Evolutionary conservation across 2,113 vertebrate species (phyloP), one percentile per base, ranked within the genome.

Genomic region (Embiotoca jacksoni): DNA sequence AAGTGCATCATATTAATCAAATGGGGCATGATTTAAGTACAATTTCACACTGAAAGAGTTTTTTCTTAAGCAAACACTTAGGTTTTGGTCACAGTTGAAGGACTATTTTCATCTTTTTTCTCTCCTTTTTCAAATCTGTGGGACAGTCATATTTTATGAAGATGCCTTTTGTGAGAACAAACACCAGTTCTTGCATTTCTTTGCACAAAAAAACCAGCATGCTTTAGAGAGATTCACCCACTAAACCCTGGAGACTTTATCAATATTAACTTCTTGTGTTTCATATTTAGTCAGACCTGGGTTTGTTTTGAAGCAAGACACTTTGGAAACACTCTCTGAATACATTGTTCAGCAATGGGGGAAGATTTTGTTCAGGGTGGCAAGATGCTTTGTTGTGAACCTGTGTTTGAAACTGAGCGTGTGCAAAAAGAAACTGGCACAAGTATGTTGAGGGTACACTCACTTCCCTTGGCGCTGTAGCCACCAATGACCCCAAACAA

Each of bases 21-120:
- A 78, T 39, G 55, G 87, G 88, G 56, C 47, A 72, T 78, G 64
- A 82, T 81, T 85, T 85, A 87, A 86, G 85, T 78, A 84, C 78
- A 72, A 80, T 71, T 57, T 86, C 63, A 80, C 65, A 78, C 74
- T 61, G 36, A 78, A 78, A 79, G 64, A 78, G 52, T 50, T 82
- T 70, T 81, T 82, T 82, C 31, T 80, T 74, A 75, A 75, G 79
- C 55, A 67, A 87, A 90, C 69, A 65, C 59, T 82, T 73, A 67
- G 83, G 61, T 86, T 93, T 92, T 92, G 90, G 91, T 93, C 93
- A 92, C 90, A 93, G 88, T 92, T 87, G 72, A 91, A 83, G 79
- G 85, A 89, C 87, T 74, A 82, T 72, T 87, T 67, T 69, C 55
- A 23, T 61, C 73, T 73, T 58, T 84, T 78, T 41, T 65, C 15